phyloP scores from a whole-genome alignment of 2,888 invertebrate species.

The Acrobasis suavella region DNA sequence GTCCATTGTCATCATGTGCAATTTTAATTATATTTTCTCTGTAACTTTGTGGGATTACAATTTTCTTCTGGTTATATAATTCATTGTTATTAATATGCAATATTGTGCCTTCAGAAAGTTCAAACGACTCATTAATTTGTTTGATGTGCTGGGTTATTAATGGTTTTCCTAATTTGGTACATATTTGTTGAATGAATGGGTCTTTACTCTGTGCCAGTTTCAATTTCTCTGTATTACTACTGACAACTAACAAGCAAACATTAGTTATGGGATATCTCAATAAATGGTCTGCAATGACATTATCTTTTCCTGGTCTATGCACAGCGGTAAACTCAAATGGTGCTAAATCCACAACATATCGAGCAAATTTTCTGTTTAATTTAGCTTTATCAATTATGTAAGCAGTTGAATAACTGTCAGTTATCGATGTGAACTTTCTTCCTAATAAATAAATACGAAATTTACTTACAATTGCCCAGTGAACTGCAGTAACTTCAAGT shows the following conservation, averaged over 20 bases:
- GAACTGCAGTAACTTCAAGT: conserved; percentile 27
- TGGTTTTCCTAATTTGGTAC: not conserved
- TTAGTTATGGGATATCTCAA: not conserved
- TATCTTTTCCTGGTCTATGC: conserved; percentile 19
- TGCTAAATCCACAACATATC: conserved; percentile 20
- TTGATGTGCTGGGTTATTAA: not conserved
- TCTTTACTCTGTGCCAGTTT: not conserved
- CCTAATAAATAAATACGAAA: conserved; percentile 27
- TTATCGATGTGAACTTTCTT: conserved; percentile 24
- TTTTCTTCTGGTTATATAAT: not conserved
- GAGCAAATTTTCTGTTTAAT: conserved; percentile 26
- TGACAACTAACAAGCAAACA: not conserved
- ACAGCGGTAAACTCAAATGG: no score
- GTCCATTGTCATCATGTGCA: conserved; percentile 26
- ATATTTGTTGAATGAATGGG: not conserved
- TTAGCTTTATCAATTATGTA: conserved; percentile 27
- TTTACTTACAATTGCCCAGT: conserved; percentile 28
- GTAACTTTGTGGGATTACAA: not conserved
- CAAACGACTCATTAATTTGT: conserved; percentile 3
- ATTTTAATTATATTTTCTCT: conserved; percentile 28
- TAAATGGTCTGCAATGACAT: conserved; percentile 25
- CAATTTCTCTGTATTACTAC: not conserved
- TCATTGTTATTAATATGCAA: not conserved
- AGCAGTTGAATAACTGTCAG: conserved; percentile 23
- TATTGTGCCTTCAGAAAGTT: not conserved